These are phyloP conservation scores for Rhinichthys osculus DNA, from an alignment of 2,797 vertebrate species.

Conservation along the genomic window DNA sequence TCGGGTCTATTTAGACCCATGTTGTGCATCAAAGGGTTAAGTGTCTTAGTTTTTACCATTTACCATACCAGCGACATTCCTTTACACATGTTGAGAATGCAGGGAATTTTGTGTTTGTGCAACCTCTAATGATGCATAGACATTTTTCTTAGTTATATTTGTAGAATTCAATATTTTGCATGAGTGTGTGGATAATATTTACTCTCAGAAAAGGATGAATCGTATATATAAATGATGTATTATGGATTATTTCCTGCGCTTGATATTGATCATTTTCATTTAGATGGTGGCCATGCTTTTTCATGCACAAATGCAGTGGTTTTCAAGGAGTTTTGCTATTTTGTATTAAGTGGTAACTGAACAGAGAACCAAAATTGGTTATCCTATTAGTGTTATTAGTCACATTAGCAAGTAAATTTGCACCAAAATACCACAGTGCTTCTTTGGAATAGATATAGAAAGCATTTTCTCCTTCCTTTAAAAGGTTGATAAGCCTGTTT, in stretches of 20 bases:
- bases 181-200: background rate
- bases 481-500: background rate
- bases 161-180: background rate
- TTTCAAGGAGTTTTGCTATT: background rate
- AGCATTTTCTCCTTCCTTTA: background rate
- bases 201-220: background rate
- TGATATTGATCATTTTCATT: background rate
- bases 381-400: background rate
- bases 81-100: background rate
- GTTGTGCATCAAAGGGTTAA: no score
- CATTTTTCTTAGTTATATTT: background rate
- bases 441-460: background rate
- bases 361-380: background rate
- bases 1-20: no score
- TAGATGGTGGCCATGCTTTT: background rate
- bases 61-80: background rate
- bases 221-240: background rate
- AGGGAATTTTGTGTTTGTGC: background rate
- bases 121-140: background rate
- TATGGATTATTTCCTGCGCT: background rate
- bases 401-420: background rate
- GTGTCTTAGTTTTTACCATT: background rate
- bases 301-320: background rate
- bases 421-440: background rate
- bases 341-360: background rate